A percentile compares a stretch with the other conserved stretches of the same genome.
Evolutionary conservation across 2,888 invertebrate species (phyloP).

Genomic region (Shargacucullia verbasci): DNA sequence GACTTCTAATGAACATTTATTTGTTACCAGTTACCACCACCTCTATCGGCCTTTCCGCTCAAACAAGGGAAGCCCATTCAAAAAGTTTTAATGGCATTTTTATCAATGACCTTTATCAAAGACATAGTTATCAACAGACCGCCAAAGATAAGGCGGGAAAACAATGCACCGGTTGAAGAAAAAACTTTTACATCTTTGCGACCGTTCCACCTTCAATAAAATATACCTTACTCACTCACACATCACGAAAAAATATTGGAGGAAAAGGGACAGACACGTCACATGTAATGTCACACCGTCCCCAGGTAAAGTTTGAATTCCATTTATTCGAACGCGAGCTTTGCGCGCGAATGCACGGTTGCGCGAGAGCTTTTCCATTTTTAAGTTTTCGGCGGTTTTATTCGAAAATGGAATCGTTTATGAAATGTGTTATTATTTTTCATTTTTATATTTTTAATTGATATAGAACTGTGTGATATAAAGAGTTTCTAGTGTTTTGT

Average conservation of each 20-base stretch:
- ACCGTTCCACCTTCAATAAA: constrained; percentile 81
- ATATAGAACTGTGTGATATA: constrained; percentile 57
- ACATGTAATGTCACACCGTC: constrained; percentile 77
- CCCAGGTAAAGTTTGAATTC: constrained; percentile 80
- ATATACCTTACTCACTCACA: constrained; percentile 58
- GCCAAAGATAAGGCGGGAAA: constrained; percentile 80
- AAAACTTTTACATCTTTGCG: constrained; percentile 72
- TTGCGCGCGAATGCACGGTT: constrained; percentile 85
- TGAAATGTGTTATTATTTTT: constrained; percentile 49
- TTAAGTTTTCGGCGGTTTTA: constrained; percentile 57
- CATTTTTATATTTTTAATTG: constrained; percentile 42
- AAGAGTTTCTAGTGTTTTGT: constrained; percentile 64
- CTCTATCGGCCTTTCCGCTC: constrained; percentile 15
- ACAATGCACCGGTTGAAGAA: constrained; percentile 76
- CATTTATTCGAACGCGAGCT: constrained; percentile 85
- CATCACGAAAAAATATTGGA: constrained; percentile 20
- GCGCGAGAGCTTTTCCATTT: constrained; percentile 63
- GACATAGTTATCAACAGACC: constrained; percentile 72
- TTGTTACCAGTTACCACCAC: constrained; percentile 7
- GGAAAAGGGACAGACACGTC: constrained; percentile 66
- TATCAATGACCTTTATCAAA: constrained; percentile 75
- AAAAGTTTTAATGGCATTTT: constrained; percentile 64
- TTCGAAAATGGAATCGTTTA: constrained; percentile 60
- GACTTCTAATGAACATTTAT: constrained; percentile 43
- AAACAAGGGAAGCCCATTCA: constrained; percentile 47